phyloP scores from a whole-genome alignment of 2,113 vertebrate genomes.

The Symphodus melops region DNA sequence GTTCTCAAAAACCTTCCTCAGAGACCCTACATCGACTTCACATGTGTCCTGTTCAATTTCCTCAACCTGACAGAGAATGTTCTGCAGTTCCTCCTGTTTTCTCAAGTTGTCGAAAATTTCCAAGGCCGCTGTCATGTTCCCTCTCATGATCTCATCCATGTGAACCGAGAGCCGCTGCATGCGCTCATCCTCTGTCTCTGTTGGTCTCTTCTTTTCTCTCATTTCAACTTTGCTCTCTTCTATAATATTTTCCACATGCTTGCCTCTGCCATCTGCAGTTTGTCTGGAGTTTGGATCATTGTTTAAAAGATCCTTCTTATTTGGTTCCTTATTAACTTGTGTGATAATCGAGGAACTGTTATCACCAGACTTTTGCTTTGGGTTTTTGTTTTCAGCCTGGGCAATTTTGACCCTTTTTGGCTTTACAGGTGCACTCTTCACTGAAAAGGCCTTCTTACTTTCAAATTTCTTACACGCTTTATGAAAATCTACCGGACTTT shows the following conservation, averaged over 20 bases:
- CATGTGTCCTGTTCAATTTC: constrained; percentile 90
- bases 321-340: constrained; percentile 17
- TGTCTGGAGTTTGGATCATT: constrained; percentile 2
- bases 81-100: constrained; percentile 88
- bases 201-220: constrained; percentile 83
- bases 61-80: constrained; percentile 86
- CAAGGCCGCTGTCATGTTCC: constrained; percentile 85
- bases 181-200: constrained; percentile 88
- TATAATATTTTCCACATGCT: neutral
- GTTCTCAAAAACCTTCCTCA: constrained; percentile 88
- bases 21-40: constrained; percentile 83
- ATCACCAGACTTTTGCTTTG: constrained; percentile 8
- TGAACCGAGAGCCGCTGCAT: constrained; percentile 89
- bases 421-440: constrained; percentile 68
- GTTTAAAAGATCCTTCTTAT: neutral
- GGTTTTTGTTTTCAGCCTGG: constrained; percentile 25
- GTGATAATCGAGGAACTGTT: neutral
- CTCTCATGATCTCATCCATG: constrained; percentile 92
- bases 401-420: constrained; percentile 78
- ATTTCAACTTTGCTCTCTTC: constrained; percentile 76
- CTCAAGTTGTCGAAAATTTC: constrained; percentile 89
- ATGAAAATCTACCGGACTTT: constrained; percentile 59
- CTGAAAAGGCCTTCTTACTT: constrained; percentile 47
- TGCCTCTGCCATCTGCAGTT: constrained; percentile 18
- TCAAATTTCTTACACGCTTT: constrained; percentile 70